phyloP scores from a whole-genome alignment of 2,888 invertebrate genomes.

The Reticulitermes lucifugus region DNA sequence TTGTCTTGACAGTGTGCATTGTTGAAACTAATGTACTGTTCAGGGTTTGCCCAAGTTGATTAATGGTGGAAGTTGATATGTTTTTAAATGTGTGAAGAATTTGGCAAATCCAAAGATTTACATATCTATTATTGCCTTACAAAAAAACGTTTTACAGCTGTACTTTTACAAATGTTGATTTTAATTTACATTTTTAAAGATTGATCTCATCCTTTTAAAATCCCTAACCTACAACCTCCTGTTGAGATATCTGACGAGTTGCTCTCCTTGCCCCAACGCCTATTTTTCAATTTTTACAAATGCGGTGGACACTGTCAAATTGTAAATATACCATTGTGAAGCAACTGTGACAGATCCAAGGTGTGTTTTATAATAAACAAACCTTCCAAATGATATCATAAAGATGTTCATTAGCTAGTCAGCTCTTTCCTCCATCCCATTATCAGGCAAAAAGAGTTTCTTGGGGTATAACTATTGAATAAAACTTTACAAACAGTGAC shows the following conservation, averaged over 20 bases:
- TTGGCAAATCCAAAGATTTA: conserved; percentile 52
- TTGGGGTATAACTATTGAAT: background rate
- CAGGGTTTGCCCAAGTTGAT: conserved; percentile 28
- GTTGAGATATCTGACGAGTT: conserved; percentile 10
- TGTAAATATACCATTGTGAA: conserved; percentile 51
- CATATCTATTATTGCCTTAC: conserved; percentile 55
- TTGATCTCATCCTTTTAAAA: conserved; percentile 21
- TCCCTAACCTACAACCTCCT: conserved; percentile 3
- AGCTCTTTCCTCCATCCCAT: background rate
- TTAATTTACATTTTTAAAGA: conserved; percentile 41
- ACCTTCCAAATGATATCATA: conserved; percentile 29
- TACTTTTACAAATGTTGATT: conserved; percentile 48
- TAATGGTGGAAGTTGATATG: background rate
- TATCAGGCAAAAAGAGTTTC: background rate
- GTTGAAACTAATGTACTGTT: conserved; percentile 37
- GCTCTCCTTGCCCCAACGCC: conserved; percentile 47
- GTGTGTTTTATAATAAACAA: conserved; percentile 50
- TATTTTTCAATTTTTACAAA: conserved; percentile 55
- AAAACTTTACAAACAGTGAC: no score
- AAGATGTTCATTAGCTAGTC: background rate
- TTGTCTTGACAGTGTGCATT: conserved; percentile 47
- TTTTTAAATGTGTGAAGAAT: conserved; percentile 43
- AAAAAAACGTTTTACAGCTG: conserved; percentile 50
- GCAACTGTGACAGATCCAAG: conserved; percentile 50
- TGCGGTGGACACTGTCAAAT: conserved; percentile 54